Base-by-base conservation (phyloP, 2,113 vertebrate species). In the Vulpes ferrilata region DNA sequence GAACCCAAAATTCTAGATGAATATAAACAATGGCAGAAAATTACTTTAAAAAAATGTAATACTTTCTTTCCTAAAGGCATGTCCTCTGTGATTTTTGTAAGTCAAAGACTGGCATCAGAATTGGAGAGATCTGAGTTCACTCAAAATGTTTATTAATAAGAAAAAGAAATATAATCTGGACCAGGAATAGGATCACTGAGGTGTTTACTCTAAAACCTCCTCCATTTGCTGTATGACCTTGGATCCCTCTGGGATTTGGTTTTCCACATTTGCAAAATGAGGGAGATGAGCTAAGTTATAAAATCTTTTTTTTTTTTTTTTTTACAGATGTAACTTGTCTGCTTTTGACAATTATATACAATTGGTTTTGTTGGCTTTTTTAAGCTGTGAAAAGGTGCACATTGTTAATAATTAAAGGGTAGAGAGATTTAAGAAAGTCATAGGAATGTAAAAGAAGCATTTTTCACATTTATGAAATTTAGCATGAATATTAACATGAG, bases 131-230 rank as follows among this genome's bases (percentile, higher is more conserved):
- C 22, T 67, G 38, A n/a, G 27, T 82, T 78, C 86, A 96, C 59
- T 88, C 67, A 93, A 81, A 2, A 0, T 80, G 86, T 97, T 93
- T 83, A 88, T 48, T 93, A 95, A 97, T 78, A 86, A 95, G 90
- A 9, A 97, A 82, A 73, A 25, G 25, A 62, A 27, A 43, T 2
- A 6, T 9, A 35, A 51, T 3, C 16, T 38, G n/a, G 55, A 38
- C 12, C 2, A 4, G 23, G 25, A 27, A n/a, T 0, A 30, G 71
- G 48, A 48, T 22, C 35, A 62, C 2, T 16, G 48, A 6, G 2
- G 6, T 82, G 13, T 83, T 10, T 30, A 43, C 19, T 27, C 43
- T 60, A 3, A 22, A 38, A 32, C 16, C 22, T 22, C 59, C 22
- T n/a, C 5, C 32, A 25, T 27, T 80, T 62, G 5, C 23, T 53